These are phyloP conservation scores for Platerodrilus igneus DNA, from an alignment of 2,888 invertebrate genomes.

Conservation along the genomic window DNA sequence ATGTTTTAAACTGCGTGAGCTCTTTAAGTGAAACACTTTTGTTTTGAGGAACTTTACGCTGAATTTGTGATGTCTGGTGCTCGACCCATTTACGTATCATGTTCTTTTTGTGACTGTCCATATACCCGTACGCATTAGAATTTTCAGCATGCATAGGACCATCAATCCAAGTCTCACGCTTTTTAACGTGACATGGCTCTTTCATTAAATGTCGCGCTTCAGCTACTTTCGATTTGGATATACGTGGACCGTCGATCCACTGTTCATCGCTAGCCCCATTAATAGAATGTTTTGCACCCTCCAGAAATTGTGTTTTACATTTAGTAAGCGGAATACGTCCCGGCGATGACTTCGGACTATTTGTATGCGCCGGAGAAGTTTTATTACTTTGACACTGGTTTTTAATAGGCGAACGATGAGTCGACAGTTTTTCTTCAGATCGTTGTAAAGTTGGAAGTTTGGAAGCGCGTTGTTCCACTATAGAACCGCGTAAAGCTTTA, in stretches of 20 bases:
- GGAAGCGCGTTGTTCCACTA: conserved; percentile 55
- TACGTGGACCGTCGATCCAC: conserved; percentile 95
- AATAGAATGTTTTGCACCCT: conserved; percentile 49
- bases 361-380: conserved; percentile 51
- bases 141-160: conserved; percentile 75
- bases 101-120: conserved; percentile 88
- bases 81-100: conserved; percentile 94
- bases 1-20: conserved; percentile 60
- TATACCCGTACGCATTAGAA: conserved; percentile 72
- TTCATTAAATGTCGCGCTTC: conserved; percentile 76
- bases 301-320: conserved; percentile 54
- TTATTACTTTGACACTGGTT: conserved; percentile 49
- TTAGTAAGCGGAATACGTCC: conserved; percentile 51
- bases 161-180: conserved; percentile 92
- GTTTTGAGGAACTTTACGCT: conserved; percentile 57
- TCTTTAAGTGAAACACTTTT: conserved; percentile 52
- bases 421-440: conserved; percentile 58
- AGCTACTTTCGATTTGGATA: conserved; percentile 76
- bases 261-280: conserved; percentile 75
- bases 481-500: conserved; percentile 73
- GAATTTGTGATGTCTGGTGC: conserved; percentile 80
- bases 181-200: conserved; percentile 69
- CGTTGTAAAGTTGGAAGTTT: conserved; percentile 52
- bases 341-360: conserved; percentile 55
- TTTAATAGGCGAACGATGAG: conserved; percentile 53